Evolutionary conservation across 2,797 vertebrate species (phyloP).

Genomic region (Hippopotamyrus pictus): DNA sequence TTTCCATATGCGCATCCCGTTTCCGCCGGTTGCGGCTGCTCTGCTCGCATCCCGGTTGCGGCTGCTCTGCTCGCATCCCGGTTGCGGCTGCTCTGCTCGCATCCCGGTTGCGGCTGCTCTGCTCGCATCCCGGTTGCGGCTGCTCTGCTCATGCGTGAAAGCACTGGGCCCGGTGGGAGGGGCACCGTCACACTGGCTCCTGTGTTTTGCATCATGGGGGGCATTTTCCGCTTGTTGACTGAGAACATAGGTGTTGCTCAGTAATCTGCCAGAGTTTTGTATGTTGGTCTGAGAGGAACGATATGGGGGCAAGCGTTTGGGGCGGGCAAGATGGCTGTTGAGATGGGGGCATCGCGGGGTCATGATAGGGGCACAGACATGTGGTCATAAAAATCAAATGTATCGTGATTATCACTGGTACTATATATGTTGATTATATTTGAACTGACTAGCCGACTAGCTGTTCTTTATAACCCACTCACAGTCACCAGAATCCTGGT

Average conservation of each 20-base stretch:
- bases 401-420: background rate
- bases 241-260: conserved; percentile 45
- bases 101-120: background rate
- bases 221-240: conserved; percentile 43
- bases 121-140: background rate
- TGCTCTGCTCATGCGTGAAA: background rate
- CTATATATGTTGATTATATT: background rate
- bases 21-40: background rate
- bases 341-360: background rate
- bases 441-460: background rate
- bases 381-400: background rate
- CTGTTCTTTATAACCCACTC: background rate
- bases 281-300: conserved; percentile 34
- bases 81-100: background rate
- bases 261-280: conserved; percentile 24
- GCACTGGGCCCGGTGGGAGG: conserved; percentile 20
- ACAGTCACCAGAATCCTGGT: background rate
- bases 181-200: conserved; percentile 45
- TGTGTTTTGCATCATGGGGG: conserved; percentile 51
- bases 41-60: background rate
- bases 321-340: background rate
- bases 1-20: background rate
- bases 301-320: background rate
- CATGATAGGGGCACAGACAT: background rate
- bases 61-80: background rate